phyloP scores from a whole-genome alignment of 2,888 invertebrate genomes.

The Lepeophtheirus nordmannii region DNA sequence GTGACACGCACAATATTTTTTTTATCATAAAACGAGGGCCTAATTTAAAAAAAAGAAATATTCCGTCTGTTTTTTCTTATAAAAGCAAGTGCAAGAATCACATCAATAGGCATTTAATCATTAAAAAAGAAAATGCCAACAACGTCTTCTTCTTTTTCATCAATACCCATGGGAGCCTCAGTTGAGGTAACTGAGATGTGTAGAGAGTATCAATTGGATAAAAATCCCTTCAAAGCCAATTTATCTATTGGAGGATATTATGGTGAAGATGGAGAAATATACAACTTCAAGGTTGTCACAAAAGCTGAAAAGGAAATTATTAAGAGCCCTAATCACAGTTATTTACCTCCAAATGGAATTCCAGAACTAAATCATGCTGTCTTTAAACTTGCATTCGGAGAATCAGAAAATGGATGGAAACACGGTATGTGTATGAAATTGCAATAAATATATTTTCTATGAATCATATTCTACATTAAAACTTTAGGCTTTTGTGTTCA shows the following conservation, averaged over 20 bases:
- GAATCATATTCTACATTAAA: too few relatives aligned
- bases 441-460: not conserved
- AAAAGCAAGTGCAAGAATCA: too few relatives aligned
- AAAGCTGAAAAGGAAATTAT: not conserved
- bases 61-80: too few relatives aligned
- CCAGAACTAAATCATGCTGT: not conserved
- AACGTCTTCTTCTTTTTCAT: not conserved
- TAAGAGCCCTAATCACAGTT: not conserved
- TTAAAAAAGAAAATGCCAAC: not conserved
- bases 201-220: not conserved
- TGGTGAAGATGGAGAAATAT: not conserved
- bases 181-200: conserved; percentile 5
- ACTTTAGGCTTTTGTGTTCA: conserved; percentile 54
- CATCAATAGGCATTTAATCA: too few relatives aligned
- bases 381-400: not conserved
- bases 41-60: too few relatives aligned
- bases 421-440: not conserved
- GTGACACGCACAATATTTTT: too few relatives aligned
- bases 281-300: not conserved
- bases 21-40: too few relatives aligned
- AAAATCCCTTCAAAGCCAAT: not conserved
- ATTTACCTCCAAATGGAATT: not conserved
- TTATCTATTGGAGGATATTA: conserved; percentile 1
- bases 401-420: not conserved
- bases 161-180: not conserved